Base-by-base conservation (phyloP, 2,113 vertebrate species). In the Chaenocephalus aceratus region DNA sequence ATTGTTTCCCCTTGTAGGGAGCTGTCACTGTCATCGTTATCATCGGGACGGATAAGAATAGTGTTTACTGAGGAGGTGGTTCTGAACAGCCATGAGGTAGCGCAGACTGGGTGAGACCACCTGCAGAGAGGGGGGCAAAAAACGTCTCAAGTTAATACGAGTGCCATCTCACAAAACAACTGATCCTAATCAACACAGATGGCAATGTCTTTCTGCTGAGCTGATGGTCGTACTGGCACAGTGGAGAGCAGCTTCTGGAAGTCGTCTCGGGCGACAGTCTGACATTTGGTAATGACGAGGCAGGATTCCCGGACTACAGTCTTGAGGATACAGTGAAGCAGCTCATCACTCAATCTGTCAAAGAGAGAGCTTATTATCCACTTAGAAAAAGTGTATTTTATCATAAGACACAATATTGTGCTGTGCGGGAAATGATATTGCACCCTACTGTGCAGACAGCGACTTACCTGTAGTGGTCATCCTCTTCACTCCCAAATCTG, bases 1-100 rank as follows among this genome's bases (percentile, higher is more conserved):
- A 99, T 97, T 97, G 98, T 99, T 96, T 99, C 98, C 96, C 97
- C 98, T 94, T 99, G 98, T 92, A 99, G 96, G 96, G 98, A 99
- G 97, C 89, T 98, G 96, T 99, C 98, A 95, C 98, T 99, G 95
- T 99, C 98, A 83, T 99, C 98, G 15, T 87, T 96, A 76, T 99
- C 98, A 88, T 99, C 98, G 8, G 98, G 97, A 82, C 96, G 97
- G 93, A 99, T 97, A 91, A 99, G 95, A 94, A 99, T 81, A 88
- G 97, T 98, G 94, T 99, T 99, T 99, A 96, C 98, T 99, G 89
- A 99, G 97, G 91, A 99, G 96, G 93, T 99, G 98, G 93, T 99
- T 99, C 95, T 99, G 98, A 87, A 99, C 97, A 54, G 97, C 97
- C 98, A 99, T 99, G 95, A 99, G 96, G 95, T 99, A 99, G 87